These are phyloP conservation scores for Cylas formicarius DNA, from an alignment of 1,140 invertebrate species.

Conservation along the genomic window DNA sequence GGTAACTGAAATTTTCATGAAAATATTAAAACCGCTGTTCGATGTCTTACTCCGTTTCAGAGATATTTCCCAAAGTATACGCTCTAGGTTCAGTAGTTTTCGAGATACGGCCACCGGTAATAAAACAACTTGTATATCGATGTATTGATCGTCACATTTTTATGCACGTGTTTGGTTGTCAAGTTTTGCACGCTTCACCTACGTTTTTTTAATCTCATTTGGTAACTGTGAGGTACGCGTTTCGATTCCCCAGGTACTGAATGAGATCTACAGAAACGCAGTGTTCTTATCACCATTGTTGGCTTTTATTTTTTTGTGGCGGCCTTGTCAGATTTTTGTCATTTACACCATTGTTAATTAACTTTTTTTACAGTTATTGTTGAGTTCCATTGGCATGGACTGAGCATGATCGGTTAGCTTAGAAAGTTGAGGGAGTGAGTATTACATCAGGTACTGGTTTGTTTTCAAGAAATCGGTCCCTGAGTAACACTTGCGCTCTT, in stretches of 20 bases:
- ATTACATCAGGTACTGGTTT: conserved; percentile 98
- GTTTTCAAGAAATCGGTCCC: conserved; percentile 59
- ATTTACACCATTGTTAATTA: conserved; percentile 32
- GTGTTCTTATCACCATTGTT: conserved; percentile 37
- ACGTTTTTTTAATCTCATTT: conserved; percentile 74
- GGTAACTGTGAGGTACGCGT: conserved; percentile 76
- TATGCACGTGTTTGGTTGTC: conserved; percentile 17
- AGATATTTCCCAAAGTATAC: no score
- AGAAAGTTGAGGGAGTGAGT: conserved; percentile 67
- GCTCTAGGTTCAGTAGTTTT: no score
- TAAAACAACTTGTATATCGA: no score
- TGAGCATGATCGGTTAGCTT: conserved; percentile 26
- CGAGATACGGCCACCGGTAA: no score
- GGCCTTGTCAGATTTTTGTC: conserved; percentile 21
- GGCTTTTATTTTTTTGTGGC: conserved; percentile 26
- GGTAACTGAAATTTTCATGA: no score
- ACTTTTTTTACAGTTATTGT: conserved; percentile 38
- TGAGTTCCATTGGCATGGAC: conserved; percentile 27
- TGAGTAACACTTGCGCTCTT: conserved; percentile 70
- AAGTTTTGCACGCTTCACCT: conserved; percentile 35
- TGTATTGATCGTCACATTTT: no score
- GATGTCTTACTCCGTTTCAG: no score
- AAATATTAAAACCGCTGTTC: no score
- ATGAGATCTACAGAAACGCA: conserved; percentile 54
- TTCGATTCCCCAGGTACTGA: conserved; percentile 59